phyloP scores from a whole-genome alignment of 2,888 invertebrate species.

The Platycheirus albimanus region DNA sequence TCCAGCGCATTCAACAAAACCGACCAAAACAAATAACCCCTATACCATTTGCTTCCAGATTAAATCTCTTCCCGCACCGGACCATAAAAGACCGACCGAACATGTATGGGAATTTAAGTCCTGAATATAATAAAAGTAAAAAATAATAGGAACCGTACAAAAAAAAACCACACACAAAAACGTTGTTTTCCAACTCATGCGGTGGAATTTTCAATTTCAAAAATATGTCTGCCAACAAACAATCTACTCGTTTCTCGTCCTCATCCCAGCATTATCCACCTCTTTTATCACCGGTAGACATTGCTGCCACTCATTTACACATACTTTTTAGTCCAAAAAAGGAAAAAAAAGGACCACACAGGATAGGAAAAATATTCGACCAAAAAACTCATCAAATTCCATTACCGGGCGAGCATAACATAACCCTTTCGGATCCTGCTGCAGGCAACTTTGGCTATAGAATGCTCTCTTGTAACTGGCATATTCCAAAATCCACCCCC shows the following conservation, averaged over 20 bases:
- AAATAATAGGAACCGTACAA: not conserved
- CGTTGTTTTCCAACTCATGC: constrained; percentile 47
- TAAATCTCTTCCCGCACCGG: constrained; percentile 15
- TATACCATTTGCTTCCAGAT: constrained; percentile 22
- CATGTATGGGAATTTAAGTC: constrained; percentile 17
- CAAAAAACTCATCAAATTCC: constrained; percentile 67
- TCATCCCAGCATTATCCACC: not conserved
- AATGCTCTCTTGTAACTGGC: constrained; percentile 12
- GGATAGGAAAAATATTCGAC: constrained; percentile 32
- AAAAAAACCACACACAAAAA: constrained; percentile 22
- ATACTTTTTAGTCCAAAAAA: not conserved
- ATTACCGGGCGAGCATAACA: constrained; percentile 40
- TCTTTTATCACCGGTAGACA: not conserved
- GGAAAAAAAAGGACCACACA: not conserved
- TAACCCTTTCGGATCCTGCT: constrained; percentile 29
- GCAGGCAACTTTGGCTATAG: not conserved
- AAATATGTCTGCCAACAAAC: constrained; percentile 69
- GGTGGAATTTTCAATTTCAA: constrained; percentile 70
- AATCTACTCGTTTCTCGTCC: constrained; percentile 3
- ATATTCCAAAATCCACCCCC: constrained; percentile 34
- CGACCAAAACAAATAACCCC: constrained; percentile 37
- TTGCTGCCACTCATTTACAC: constrained; percentile 44
- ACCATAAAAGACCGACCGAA: too few relatives aligned
- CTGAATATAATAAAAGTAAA: constrained; percentile 3
- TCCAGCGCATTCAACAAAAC: constrained; percentile 21